Evolutionary conservation across 2,797 vertebrate species (phyloP).

Genomic region (Phoebastria nigripes): DNA sequence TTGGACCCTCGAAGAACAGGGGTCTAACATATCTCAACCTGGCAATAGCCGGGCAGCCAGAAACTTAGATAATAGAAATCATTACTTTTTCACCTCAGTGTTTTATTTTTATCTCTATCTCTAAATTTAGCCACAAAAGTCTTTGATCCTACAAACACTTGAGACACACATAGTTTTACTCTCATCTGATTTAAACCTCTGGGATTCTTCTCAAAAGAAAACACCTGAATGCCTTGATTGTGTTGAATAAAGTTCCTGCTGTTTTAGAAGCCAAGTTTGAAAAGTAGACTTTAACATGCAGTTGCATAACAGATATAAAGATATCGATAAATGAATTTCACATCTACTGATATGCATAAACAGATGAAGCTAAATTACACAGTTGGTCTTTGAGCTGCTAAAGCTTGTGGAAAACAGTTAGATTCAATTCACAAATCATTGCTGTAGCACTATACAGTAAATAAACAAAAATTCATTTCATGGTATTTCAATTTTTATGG

Average conservation of each 20-base stretch:
- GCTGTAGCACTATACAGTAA: not conserved
- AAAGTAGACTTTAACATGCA: not conserved
- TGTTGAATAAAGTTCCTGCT: not conserved
- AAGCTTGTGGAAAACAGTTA: not conserved
- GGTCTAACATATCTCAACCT: not conserved
- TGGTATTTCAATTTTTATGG: slow-evolving; percentile 51
- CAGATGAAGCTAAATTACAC: not conserved
- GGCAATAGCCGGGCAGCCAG: not conserved
- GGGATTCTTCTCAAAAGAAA: not conserved
- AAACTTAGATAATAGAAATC: not conserved
- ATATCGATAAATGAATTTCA: not conserved
- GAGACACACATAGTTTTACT: not conserved
- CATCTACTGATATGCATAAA: not conserved
- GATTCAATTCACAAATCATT: slow-evolving; percentile 13
- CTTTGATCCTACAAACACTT: not conserved
- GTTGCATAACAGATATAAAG: not conserved
- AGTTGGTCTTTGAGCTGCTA: not conserved
- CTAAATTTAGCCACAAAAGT: not conserved
- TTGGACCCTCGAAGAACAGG: fast-evolving
- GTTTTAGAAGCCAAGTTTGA: not conserved
- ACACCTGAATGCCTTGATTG: not conserved
- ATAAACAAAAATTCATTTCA: slow-evolving; percentile 59
- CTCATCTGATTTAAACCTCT: not conserved
- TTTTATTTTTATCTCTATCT: not conserved
- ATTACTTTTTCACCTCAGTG: not conserved